A percentile compares a stretch with the other conserved stretches of the same genome.
These are phyloP conservation scores for Baccha elongata DNA, from an alignment of 2,888 invertebrate genomes.

Conservation along the genomic window DNA sequence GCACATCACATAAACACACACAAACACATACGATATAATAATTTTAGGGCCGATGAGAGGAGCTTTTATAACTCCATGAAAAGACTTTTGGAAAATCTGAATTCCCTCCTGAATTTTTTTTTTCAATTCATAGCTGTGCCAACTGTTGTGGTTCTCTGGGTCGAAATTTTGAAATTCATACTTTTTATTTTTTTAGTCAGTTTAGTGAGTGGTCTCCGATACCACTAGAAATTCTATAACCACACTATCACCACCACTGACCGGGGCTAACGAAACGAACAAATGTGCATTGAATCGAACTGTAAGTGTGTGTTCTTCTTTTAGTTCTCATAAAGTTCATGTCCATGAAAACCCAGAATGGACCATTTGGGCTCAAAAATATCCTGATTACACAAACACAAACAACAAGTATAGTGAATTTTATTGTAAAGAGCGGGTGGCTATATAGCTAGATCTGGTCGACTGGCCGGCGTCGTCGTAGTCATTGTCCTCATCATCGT, in stretches of 20 bases:
- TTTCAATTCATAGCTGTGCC: constrained; percentile 47
- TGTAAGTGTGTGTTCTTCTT: constrained; percentile 18
- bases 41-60: neutral
- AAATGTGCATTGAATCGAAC: constrained; percentile 50
- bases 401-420: constrained; percentile 5
- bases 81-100: constrained; percentile 5
- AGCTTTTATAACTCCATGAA: neutral
- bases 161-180: constrained; percentile 5
- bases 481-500: neutral
- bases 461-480: neutral
- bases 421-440: constrained; percentile 3
- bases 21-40: neutral
- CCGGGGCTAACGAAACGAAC: constrained; percentile 19
- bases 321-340: constrained; percentile 39
- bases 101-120: constrained; percentile 13
- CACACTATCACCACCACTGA: too few relatives aligned
- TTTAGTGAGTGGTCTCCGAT: neutral
- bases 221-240: constrained; percentile 24
- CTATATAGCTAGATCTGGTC: constrained; percentile 1
- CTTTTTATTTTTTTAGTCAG: constrained; percentile 21
- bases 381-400: constrained; percentile 55
- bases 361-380: constrained; percentile 61
- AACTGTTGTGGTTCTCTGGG: constrained; percentile 32
- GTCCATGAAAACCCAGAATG: constrained; percentile 35
- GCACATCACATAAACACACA: neutral